These are phyloP conservation scores for Orthonyx spaldingii DNA, from an alignment of 2,113 vertebrate genomes.

Conservation along the genomic window DNA sequence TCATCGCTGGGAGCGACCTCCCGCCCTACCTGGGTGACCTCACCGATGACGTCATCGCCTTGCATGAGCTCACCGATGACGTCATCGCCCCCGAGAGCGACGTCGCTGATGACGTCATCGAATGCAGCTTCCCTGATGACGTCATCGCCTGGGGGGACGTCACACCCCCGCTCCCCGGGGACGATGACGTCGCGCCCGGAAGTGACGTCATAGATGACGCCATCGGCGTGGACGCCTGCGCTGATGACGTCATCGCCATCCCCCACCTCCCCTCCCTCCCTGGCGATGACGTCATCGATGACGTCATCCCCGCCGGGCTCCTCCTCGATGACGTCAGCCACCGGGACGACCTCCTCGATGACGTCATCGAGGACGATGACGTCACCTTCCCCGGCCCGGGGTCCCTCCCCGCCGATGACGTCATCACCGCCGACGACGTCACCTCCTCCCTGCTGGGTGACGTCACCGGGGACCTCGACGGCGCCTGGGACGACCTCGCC, in stretches of 20 bases:
- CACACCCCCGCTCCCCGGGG: fast-evolving
- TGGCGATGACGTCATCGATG: fast-evolving
- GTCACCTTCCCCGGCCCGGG: background rate
- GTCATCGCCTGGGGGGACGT: background rate
- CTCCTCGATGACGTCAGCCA: background rate
- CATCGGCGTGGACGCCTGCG: fast-evolving
- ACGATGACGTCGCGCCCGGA: fast-evolving
- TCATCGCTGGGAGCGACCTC: background rate
- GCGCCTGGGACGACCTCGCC: background rate
- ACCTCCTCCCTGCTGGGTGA: background rate
- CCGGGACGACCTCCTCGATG: fast-evolving
- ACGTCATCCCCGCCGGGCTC: fast-evolving
- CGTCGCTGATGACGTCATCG: fast-evolving
- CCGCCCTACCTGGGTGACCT: background rate
- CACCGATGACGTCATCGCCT: background rate
- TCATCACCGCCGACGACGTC: background rate
- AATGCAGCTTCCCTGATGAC: fast-evolving
- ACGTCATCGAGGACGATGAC: background rate
- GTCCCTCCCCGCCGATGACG: background rate
- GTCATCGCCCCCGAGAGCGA: background rate
- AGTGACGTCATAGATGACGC: background rate
- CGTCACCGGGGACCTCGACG: background rate
- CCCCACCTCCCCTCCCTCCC: background rate
- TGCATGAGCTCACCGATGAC: background rate
- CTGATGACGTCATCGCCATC: background rate